Base-by-base conservation (phyloP, 2,888 invertebrate species). In the Trilocha varians region DNA sequence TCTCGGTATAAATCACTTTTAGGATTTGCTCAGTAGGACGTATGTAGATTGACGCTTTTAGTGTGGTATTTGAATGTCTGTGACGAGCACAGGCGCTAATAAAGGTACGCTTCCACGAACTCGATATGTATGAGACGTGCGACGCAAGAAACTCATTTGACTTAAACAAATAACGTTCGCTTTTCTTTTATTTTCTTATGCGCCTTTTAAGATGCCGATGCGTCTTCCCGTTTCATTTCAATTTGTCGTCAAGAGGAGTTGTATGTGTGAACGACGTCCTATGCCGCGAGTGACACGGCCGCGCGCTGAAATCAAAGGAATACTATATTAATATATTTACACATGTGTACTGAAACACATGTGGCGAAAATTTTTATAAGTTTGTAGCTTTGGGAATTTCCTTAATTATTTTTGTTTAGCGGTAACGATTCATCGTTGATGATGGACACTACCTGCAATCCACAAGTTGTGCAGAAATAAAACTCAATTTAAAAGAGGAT, bases 21-120 rank as follows among this genome's bases (percentile, higher is more conserved):
- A 77, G 82, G 78, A 78, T 78, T 78, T 76, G 71, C 73, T 66
- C 67, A 64, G 62, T 71, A 76, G 78, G 70, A 80, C 69, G 82
- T 82, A 80, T 79, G 83, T 79, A 80, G 83, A 83, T 82, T 67
- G 78, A 74, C 70, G 83, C 82, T 80, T 80, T 83, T 77, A 83
- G 80, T 77, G 74, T 74, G 75, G 74, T 78, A 83, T 83, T 82
- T 77, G 79, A 78, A 82, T 77, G 70, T 73, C 73, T 79, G 72
- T 72, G 62, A 56, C 65, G 59, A 65, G 59, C 57, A 63, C 62
- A 51, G 63, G 11, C 62, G 74, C 74, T 85, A 84, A 83, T 84
- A 85, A 82, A 67, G 75, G 54, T 62, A 49, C 55, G 54, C 61
- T 68, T 65, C 66, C 51, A 59, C 63, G 66, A 72, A 65, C 59